Evolutionary conservation across 1,140 invertebrate species (phyloP).

Genomic region (Dendrolimus kikuchii): DNA sequence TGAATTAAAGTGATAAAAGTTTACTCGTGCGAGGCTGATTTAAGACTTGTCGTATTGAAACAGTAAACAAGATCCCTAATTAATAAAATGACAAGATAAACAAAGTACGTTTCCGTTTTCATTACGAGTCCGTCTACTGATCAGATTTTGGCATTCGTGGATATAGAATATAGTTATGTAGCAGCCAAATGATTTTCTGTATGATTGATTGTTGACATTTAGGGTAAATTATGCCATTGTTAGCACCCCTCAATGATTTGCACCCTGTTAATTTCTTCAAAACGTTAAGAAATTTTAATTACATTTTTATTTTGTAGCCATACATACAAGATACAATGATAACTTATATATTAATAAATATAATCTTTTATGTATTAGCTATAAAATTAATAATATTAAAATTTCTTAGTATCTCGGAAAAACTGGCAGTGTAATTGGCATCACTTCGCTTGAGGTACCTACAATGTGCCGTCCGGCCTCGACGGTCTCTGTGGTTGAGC

Average conservation of each 20-base stretch:
- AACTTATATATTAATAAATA: too few relatives aligned
- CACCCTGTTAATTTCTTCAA: not conserved
- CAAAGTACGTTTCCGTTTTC: constrained; percentile 33
- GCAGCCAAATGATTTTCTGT: too few relatives aligned
- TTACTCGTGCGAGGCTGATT: constrained; percentile 27
- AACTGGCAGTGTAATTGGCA: too few relatives aligned
- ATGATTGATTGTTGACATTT: too few relatives aligned
- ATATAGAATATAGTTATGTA: constrained; percentile 2
- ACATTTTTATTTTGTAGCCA: too few relatives aligned
- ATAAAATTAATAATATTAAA: too few relatives aligned
- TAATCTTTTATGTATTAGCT: too few relatives aligned
- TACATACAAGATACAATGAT: too few relatives aligned
- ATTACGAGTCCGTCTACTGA: constrained; percentile 17
- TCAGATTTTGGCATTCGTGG: constrained; percentile 12
- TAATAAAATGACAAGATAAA: constrained; percentile 37
- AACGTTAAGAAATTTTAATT: not conserved
- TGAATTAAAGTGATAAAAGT: constrained; percentile 35
- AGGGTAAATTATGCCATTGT: not conserved
- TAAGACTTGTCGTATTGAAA: constrained; percentile 30
- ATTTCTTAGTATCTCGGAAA: too few relatives aligned
- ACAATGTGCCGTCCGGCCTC: too few relatives aligned
- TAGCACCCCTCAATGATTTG: not conserved
- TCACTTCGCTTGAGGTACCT: too few relatives aligned
- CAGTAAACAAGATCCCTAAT: constrained; percentile 36
- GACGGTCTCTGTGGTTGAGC: too few relatives aligned